phyloP scores from a whole-genome alignment of 2,888 invertebrate genomes.

The Xanthia togata region DNA sequence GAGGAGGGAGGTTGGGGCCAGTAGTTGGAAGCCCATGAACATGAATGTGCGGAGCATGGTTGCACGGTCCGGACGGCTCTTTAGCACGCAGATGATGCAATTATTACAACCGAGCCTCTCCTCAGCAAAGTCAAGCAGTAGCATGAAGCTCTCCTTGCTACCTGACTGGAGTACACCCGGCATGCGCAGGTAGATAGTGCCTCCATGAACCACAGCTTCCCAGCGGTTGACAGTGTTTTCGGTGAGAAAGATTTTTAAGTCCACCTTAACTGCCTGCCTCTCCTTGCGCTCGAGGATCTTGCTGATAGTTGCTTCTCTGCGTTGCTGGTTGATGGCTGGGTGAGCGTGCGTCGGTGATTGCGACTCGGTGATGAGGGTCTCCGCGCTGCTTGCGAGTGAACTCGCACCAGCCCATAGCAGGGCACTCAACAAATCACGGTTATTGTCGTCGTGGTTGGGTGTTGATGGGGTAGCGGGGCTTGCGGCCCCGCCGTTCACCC shows the following conservation, averaged over 20 bases:
- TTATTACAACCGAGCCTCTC: constrained; percentile 95
- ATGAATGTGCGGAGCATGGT: constrained; percentile 98
- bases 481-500: constrained; percentile 88
- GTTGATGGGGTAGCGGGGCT: constrained; percentile 88
- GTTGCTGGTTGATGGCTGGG: constrained; percentile 74
- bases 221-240: constrained; percentile 95
- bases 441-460: constrained; percentile 88
- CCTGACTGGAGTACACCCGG: constrained; percentile 96
- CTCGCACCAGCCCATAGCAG: constrained; percentile 86
- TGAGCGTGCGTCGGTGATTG: constrained; percentile 78
- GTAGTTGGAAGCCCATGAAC: constrained; percentile 98
- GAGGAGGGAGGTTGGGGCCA: constrained; percentile 94
- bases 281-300: constrained; percentile 93
- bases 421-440: constrained; percentile 90
- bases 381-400: constrained; percentile 86
- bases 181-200: constrained; percentile 96
- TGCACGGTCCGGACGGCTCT: constrained; percentile 95
- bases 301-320: constrained; percentile 83
- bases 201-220: constrained; percentile 95
- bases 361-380: constrained; percentile 83
- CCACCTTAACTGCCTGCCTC: constrained; percentile 92
- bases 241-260: constrained; percentile 94
- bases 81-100: constrained; percentile 93
- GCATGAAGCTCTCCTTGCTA: constrained; percentile 98
- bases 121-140: constrained; percentile 98